Conservation (phyloP, 2,113 vertebrate genomes). For the Thunnus maccoyii region DNA sequence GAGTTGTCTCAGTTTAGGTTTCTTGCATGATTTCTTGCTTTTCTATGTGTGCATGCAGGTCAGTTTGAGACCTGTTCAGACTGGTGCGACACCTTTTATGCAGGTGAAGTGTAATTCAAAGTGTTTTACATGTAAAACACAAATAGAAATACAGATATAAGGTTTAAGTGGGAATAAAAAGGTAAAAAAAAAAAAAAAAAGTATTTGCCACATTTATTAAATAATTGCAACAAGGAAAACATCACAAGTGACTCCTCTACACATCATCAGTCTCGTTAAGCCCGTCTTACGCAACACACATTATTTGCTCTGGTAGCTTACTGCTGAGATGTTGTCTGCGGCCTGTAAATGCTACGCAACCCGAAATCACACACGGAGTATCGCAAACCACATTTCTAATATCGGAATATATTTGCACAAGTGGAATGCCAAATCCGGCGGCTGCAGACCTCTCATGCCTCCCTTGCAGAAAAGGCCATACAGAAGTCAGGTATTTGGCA, state of each 20-base stretch:
- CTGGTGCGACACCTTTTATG: too few species aligned
- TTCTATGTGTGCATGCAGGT: not conserved
- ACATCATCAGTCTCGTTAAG: not conserved
- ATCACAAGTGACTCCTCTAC: not conserved
- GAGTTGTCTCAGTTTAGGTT: too few species aligned
- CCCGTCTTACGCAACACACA: not conserved
- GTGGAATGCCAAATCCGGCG: conserved; percentile 35
- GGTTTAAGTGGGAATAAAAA: too few species aligned
- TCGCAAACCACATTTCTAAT: conserved; percentile 40
- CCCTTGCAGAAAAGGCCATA: conserved; percentile 55
- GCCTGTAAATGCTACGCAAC: not conserved
- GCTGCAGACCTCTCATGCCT: conserved; percentile 18
- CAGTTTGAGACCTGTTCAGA: not conserved
- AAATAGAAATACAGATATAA: too few species aligned
- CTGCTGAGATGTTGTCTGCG: conserved; percentile 3
- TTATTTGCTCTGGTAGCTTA: not conserved
- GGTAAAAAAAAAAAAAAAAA: too few species aligned
- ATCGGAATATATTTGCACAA: conserved; percentile 57
- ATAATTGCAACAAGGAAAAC: too few species aligned
- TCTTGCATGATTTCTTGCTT: too few species aligned
- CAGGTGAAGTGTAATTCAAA: too few species aligned
- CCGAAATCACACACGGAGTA: not conserved
- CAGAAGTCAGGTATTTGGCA: conserved; percentile 75
- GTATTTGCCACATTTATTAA: too few species aligned
- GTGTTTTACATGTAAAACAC: too few species aligned